phyloP scores from a whole-genome alignment of 2,113 vertebrate species.

The Vombatus ursinus region DNA sequence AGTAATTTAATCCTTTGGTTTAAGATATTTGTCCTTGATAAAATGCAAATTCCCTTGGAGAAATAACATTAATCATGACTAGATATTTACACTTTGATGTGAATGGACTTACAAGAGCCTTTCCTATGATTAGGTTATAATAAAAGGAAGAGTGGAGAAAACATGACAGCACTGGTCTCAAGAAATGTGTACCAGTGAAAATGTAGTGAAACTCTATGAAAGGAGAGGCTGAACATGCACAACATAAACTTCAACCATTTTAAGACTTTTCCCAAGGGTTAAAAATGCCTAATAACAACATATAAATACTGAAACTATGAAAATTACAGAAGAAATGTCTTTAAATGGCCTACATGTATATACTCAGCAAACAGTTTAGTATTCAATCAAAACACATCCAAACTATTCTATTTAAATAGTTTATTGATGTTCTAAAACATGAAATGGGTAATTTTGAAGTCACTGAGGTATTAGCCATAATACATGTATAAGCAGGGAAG shows the following conservation, averaged over 20 bases:
- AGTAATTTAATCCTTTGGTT: not conserved
- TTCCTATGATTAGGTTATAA: constrained; percentile 9
- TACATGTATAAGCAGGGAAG: too few species aligned
- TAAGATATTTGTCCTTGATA: not conserved
- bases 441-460: too few species aligned
- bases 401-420: too few species aligned
- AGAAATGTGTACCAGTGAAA: not conserved
- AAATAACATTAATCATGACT: not conserved
- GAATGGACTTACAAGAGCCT: not conserved
- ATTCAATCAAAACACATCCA: not conserved
- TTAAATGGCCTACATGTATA: not conserved
- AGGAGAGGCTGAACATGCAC: not conserved
- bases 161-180: not conserved
- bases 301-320: not conserved
- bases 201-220: not conserved
- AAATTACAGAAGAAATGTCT: not conserved
- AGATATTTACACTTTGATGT: too few species aligned
- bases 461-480: too few species aligned
- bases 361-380: not conserved
- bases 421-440: too few species aligned
- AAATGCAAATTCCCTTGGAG: not conserved
- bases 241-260: not conserved
- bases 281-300: not conserved
- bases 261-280: not conserved
- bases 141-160: not conserved